phyloP scores from a whole-genome alignment of 2,888 invertebrate species.

The Conomelus anceps region DNA sequence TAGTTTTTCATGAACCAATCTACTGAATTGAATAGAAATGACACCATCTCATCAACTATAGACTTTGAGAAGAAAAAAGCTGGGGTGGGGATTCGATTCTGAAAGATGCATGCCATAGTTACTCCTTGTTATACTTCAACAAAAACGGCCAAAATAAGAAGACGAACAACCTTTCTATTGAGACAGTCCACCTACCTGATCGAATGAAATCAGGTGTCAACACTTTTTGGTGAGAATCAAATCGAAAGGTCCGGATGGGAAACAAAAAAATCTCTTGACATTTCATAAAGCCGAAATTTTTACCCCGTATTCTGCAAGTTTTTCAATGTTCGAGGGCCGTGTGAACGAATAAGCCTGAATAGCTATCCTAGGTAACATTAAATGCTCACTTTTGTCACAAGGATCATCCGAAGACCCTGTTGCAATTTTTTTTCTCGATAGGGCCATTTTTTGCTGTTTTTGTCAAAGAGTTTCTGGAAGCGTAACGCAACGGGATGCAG shows the following conservation, averaged over 20 bases:
- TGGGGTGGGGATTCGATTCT: not conserved
- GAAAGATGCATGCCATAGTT: not conserved
- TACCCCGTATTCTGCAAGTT: not conserved
- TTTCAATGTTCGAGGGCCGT: not conserved
- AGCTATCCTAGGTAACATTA: not conserved
- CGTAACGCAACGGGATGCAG: not conserved
- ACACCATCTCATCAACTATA: no score
- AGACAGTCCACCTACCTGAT: not conserved
- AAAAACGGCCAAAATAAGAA: not conserved
- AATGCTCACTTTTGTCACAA: not conserved
- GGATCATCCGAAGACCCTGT: not conserved
- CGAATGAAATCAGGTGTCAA: not conserved
- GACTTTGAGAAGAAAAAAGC: no score
- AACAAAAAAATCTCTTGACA: not conserved
- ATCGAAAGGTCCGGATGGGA: not conserved
- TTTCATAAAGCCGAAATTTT: not conserved
- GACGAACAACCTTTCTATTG: not conserved
- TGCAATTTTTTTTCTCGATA: no score
- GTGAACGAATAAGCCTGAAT: not conserved
- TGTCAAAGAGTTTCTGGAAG: not conserved
- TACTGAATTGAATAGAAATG: no score
- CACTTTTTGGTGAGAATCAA: not conserved
- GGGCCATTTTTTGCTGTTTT: not conserved
- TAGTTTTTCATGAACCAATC: no score
- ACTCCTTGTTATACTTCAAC: not conserved